Conservation (phyloP, 2,797 vertebrate genomes). For the Peromyscus attwateri region DNA sequence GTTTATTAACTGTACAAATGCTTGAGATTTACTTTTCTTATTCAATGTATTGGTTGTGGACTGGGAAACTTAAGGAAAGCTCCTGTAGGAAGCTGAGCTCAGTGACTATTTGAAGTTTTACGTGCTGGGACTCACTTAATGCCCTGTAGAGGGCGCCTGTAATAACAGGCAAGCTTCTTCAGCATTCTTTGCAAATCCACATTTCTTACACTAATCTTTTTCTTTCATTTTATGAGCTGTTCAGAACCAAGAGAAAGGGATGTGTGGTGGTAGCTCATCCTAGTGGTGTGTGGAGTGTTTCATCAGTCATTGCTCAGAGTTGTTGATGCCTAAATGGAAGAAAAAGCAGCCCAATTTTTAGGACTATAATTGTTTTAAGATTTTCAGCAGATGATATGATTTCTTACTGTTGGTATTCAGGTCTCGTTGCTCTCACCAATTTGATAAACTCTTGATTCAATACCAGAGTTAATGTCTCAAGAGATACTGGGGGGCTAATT, state of each 20-base stretch:
- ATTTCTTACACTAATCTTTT: not conserved
- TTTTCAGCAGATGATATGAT: not conserved
- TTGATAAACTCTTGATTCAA: not conserved
- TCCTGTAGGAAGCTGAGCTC: not conserved
- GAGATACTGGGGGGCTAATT: not conserved
- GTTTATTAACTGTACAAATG: conserved; percentile 50
- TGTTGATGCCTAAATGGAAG: not conserved
- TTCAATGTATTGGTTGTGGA: not conserved
- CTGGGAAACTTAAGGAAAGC: not conserved
- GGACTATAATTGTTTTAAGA: not conserved
- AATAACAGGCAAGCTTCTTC: not conserved
- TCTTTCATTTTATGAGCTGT: not conserved
- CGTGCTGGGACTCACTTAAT: not conserved
- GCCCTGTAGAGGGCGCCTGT: not conserved
- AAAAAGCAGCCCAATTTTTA: not conserved
- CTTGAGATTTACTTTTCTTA: conserved; percentile 26
- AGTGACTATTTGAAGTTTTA: conserved; percentile 25
- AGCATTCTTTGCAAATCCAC: not conserved
- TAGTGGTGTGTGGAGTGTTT: not conserved
- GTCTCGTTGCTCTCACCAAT: fast-evolving
- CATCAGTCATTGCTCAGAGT: conserved; percentile 6
- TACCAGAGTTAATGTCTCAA: not conserved
- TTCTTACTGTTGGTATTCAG: not conserved
- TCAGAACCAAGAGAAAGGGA: not conserved
- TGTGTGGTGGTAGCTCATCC: not conserved